Evolutionary conservation across 37 sponge, comb jelly and placozoan species (phyloP).

Genomic region (Axinella damicornis): DNA sequence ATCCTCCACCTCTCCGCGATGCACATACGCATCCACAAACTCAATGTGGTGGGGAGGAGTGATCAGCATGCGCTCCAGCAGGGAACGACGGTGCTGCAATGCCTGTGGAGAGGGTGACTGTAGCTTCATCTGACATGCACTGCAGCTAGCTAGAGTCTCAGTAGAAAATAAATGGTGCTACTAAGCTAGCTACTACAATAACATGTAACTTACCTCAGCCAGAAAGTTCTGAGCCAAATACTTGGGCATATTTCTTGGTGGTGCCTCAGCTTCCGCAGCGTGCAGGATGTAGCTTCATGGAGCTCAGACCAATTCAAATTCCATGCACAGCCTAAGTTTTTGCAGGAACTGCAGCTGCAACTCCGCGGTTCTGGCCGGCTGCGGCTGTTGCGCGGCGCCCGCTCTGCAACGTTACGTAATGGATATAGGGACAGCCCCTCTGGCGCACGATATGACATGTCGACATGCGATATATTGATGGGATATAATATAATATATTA

Average conservation of each 20-base stretch:
- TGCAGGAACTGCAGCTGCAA: neutral
- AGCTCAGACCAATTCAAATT: no score
- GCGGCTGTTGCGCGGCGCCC: neutral
- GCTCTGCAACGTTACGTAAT: no score
- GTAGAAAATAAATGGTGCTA: no score
- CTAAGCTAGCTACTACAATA: no score
- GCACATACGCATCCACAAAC: conserved; percentile 56
- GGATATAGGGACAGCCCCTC: no score
- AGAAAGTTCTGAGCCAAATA: conserved; percentile 72
- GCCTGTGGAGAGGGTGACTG: conserved; percentile 50
- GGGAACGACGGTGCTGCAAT: conserved; percentile 40
- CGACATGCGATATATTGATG: no score
- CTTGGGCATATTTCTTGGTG: conserved; percentile 54
- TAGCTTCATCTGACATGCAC: no score
- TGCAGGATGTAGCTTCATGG: no score
- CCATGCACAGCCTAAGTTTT: neutral
- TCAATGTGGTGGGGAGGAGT: conserved; percentile 72
- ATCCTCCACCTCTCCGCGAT: conserved; percentile 52
- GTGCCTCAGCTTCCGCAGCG: no score
- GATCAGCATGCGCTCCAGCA: conserved; percentile 58
- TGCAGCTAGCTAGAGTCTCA: no score
- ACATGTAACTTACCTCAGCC: conserved; percentile 35
- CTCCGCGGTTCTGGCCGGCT: neutral
- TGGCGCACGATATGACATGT: neutral
- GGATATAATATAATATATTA: no score